Evolutionary conservation across 64 coral and sea anemone species (phyloP).

Genomic region (Pocillopora damicornis): DNA sequence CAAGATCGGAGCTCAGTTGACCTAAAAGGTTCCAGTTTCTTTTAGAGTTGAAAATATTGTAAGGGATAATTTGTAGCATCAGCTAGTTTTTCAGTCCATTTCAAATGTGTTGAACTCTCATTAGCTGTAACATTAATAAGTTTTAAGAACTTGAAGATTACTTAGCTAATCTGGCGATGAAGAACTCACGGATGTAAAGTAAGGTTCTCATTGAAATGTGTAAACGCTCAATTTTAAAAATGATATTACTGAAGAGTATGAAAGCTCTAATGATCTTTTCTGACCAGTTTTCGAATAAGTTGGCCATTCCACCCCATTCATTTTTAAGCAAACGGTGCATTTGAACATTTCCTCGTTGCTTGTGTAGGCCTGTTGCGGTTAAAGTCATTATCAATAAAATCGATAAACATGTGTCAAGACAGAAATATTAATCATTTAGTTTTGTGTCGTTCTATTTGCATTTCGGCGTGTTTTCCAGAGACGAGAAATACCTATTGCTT

Average conservation of each 20-base stretch:
- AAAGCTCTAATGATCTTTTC: neutral
- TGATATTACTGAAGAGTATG: neutral
- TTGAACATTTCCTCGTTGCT: neutral
- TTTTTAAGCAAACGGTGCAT: too few species aligned
- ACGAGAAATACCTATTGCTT: neutral
- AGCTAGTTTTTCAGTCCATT: neutral
- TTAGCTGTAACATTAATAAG: neutral
- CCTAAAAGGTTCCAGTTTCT: neutral
- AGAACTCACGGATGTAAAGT: neutral
- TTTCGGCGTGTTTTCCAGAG: neutral
- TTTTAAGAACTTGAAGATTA: neutral
- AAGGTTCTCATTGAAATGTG: too few species aligned
- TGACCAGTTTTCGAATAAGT: too few species aligned
- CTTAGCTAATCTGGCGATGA: neutral
- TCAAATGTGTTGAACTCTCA: neutral
- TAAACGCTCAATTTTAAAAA: neutral
- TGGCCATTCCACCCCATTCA: too few species aligned
- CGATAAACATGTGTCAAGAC: neutral
- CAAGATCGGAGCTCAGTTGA: neutral
- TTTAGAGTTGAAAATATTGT: neutral
- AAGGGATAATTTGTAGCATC: neutral
- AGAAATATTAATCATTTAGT: conserved; percentile 19
- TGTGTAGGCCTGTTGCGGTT: conserved; percentile 25
- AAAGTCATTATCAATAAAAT: neutral
- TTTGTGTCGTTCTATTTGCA: conserved; percentile 15